Evolutionary conservation across 2,888 invertebrate genomes (phyloP), one percentile per base, ranked within the genome.

Genomic region (Spilarctia lutea): DNA sequence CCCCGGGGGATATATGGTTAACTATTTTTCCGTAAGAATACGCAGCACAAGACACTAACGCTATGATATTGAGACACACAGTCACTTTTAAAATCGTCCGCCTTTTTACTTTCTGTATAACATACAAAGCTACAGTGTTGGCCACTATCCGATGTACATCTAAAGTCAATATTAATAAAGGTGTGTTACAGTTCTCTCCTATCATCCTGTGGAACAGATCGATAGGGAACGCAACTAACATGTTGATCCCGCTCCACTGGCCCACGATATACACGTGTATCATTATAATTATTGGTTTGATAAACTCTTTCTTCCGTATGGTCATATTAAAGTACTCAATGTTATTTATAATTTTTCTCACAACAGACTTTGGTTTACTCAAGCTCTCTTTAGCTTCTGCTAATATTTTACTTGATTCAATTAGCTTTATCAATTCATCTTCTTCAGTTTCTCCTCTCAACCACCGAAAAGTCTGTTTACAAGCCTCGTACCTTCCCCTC

Each of bases 391-490:
- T 89, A 0, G 88, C 80, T 75, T 91, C 91, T 75, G 86, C 73
- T 0, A 90, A 76, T 4, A 88, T 75, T 65, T 87, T 93, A 83
- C 84, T 93, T 72, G 82, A 90, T 85, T 79, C 90, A 0, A 92
- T 91, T 82, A 93, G 90, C 73, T 83, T 87, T n/a, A 87, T 84
- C 13, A 93, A 78, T 66, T 85, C 94, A 0, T 96, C 96, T 35
- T 93, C 91, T 76, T 92, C 91, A 0, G 85, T 86, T 18, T 92
- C 87, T 20, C 97, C 97, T 81, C 97, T 92, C 63, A 97, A 93
- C 94, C 96, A 97, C 71, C 94, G 90, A 42, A 97, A 96, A 0
- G 96, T 94, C 52, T 90, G 87, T 78, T 94, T 94, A 0, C 97
- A 96, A 65, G 96, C 96, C 0, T 94, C 94, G 2, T 94, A 91